Base-by-base conservation (phyloP, 1,140 invertebrate species). In the Neocloeon triangulifer region DNA sequence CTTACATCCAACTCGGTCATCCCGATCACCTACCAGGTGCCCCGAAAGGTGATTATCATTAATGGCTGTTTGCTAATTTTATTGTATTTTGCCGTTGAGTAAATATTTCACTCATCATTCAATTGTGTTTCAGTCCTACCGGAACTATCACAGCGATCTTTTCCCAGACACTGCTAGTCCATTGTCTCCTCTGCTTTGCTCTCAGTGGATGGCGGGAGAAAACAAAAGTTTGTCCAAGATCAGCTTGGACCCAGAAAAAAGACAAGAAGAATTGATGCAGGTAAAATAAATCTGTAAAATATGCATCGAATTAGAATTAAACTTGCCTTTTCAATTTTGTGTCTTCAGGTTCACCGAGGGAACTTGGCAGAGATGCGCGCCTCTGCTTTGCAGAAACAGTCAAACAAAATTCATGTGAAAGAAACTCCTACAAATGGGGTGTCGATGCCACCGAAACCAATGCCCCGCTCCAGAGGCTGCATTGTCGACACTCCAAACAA, bases 21-120 rank as follows among this genome's bases (percentile, higher is more conserved):
- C 47, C 82, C 84, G 5, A 75, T 89, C 26, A 86, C 82, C 52
- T 92, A 88, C 51, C 82, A 91, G 55, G 85, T 92, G 33, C 86
- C 86, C 23, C 62, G 88, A 48, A 92, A 91, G 58, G 71, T 74
- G 49, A 47, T 37, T 41, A 32, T 26, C 14, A 12, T 22, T 35
- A 25, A 33, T 31, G 9, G 2, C 32, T 35, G 37, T 19, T 22
- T 26, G 2, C 6, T 19, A 14, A 23, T 8, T 25, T 14, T 14
- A 12, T 14, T 6, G 2, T 14, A n/a, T 23, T 23, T 23, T 8
- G 8, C 8, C n/a, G 8, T 12, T n/a, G n/a, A 6, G 9, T 29
- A 16, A n/a, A 3, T 29, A 7, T 10, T 29, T 29, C 10, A 29
- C 22, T 23, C 14, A 27, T 28, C 38, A 19, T 32, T 33, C 41